These are phyloP conservation scores for Archivesica marissinica DNA, from an alignment of 1,140 invertebrate genomes.

Conservation along the genomic window DNA sequence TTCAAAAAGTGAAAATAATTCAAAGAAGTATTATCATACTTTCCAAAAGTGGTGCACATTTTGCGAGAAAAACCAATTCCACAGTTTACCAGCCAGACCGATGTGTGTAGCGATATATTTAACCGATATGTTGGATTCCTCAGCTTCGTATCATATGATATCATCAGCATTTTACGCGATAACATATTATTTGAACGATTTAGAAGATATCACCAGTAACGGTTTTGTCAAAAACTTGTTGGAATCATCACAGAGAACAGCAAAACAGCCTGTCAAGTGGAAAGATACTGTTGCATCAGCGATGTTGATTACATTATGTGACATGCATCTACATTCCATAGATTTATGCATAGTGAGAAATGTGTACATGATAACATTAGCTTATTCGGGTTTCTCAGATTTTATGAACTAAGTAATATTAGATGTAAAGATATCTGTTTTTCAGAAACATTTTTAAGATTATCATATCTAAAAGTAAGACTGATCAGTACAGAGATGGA, in stretches of 20 bases:
- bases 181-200: neutral
- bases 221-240: conserved; percentile 34
- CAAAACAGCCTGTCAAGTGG: neutral
- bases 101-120: conserved; percentile 27
- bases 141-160: neutral
- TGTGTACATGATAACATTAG: conserved; percentile 49
- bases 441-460: conserved; percentile 20
- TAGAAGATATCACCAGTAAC: conserved; percentile 27
- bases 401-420: conserved; percentile 25
- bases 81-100: neutral
- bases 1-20: conserved; percentile 3
- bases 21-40: neutral
- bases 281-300: conserved; percentile 45
- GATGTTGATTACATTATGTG: neutral
- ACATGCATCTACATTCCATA: neutral
- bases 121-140: neutral
- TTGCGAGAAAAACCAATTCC: neutral
- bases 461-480: conserved; percentile 43
- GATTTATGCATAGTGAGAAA: conserved; percentile 42
- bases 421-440: conserved; percentile 29
- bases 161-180: neutral
- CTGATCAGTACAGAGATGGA: conserved; percentile 53
- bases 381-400: conserved; percentile 37
- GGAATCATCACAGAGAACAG: conserved; percentile 40
- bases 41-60: neutral